Base-by-base conservation (phyloP, 2,113 vertebrate genomes). In the Hypomesus transpacificus region DNA sequence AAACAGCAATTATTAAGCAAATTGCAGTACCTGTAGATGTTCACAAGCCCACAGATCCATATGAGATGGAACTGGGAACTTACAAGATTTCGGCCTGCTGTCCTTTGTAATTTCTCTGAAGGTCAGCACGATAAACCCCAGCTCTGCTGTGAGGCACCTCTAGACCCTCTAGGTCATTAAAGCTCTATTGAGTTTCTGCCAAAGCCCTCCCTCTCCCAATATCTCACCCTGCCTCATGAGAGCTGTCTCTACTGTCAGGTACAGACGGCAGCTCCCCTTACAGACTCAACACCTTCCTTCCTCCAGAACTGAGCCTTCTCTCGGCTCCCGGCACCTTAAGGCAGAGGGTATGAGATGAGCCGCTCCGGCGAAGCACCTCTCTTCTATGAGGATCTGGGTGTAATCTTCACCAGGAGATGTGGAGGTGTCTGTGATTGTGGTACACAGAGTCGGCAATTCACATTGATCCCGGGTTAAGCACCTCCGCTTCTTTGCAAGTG, bases 101-200 rank as follows among this genome's bases (percentile, higher is more conserved):
- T 67, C 70, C 84, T 75, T 81, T 81, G 78, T 80, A 75, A 72
- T 82, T 83, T 28, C 69, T 79, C 76, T 74, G 76, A 84, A 88
- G 89, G 88, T 89, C 88, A 87, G 73, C 70, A 73, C 74, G 84
- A 75, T 77, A 82, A 84, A 77, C 79, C 80, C 79, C 34, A 73
- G 75, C 77, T 77, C 74, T 79, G 61, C 69, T 75, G 75, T 83
- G 82, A 88, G 84, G 79, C 79, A 81, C 81, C 84, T 79, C 79
- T 71, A 76, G 77, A 77, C 73, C 74, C 74, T 76, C 81, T 83
- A 76, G 82, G 86, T 88, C 89, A 91, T 91, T 89, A 90, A 85
- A 88, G 88, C 80, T 81, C 87, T 87, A 88, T 89, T 88, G 89
- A 90, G 84, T 89, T 91, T 89, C 88, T 88, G 85, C 89, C 85